Base-by-base conservation (phyloP, 2,888 invertebrate genomes). In the Ptychoptera contaminata region DNA sequence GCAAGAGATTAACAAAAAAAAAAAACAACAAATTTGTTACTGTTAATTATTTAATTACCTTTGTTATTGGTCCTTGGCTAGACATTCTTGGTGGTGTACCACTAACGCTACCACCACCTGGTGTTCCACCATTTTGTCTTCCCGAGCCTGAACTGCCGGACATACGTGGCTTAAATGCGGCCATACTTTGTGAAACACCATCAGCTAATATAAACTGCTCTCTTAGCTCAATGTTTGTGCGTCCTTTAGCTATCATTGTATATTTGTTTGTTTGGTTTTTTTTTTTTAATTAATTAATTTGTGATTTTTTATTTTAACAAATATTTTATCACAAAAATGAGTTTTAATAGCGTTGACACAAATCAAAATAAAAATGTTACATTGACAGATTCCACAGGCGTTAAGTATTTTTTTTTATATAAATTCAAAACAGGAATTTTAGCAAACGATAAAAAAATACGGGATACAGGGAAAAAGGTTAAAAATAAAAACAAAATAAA, bases 141-240 rank as follows among this genome's bases (percentile, higher is more conserved):
- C 23, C 74, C 61, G 74, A 68, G 59, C 65, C 71, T 57, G 63
- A 63, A 39, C 50, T 68, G 56, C 72, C 81, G 65, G 85, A 82
- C 65, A 87, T 83, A 73, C 91, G 92, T 65, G 94, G 82, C 73
- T 86, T 86, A 80, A 98, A 98, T 61, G 92, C 90, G 62, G 93
- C 85, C 94, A 98, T 96, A 66, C 90, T 88, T 77, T 98, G 97
- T 66, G 92, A 90, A 56, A 93, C 93, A 65, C 97, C 96, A 67
- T 93, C 88, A 59, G 97, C 94, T 75, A 97, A 76, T 69, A 94
- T 91, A 77, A 97, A 97, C 75, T 94, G 91, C 73, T 97, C 97
- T 65, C 97, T 82, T 65, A 98, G 82, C 76, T 97, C 96, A 74
- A 96, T 88, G 79, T 98, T 98, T 71, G 96, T 96, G 73, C 97